phyloP scores from a whole-genome alignment of 92 coral and sea anemone species.

The Epizoanthus illoricatus region DNA sequence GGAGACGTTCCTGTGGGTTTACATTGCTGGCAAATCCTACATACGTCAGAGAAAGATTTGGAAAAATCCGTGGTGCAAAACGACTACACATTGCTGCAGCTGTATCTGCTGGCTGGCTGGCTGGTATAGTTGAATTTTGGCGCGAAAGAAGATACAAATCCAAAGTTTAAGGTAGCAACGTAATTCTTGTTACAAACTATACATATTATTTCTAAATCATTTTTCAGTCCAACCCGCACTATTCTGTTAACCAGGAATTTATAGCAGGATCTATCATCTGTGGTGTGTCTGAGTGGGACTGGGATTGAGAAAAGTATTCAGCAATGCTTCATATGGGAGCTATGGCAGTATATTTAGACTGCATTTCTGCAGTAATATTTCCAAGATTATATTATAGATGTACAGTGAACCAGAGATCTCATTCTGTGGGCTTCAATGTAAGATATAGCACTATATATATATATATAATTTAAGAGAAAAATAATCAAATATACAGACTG shows the following conservation, averaged over 20 bases:
- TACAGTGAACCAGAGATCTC: constrained; percentile 22
- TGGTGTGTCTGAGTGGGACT: neutral
- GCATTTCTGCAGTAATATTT: constrained; percentile 23
- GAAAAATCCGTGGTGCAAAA: neutral
- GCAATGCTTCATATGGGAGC: constrained; percentile 1
- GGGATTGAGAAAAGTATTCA: neutral
- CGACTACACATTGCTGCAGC: neutral
- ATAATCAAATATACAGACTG: neutral
- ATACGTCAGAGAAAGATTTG: neutral
- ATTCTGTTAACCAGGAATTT: neutral
- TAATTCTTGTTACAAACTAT: neutral
- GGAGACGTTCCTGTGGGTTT: neutral
- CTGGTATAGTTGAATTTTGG: neutral
- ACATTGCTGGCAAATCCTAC: neutral
- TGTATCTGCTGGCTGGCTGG: constrained; percentile 16
- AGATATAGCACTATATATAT: constrained; percentile 18
- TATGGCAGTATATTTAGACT: neutral
- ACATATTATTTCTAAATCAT: too few relatives aligned
- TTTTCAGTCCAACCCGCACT: neutral
- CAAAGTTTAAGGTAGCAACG: neutral
- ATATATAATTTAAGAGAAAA: neutral
- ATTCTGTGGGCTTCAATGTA: constrained; percentile 1
- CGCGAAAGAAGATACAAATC: neutral
- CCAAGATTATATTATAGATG: constrained; percentile 29
- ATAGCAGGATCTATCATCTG: neutral